phyloP scores from a whole-genome alignment of 2,113 vertebrate species.

The Calyptomena viridis region DNA sequence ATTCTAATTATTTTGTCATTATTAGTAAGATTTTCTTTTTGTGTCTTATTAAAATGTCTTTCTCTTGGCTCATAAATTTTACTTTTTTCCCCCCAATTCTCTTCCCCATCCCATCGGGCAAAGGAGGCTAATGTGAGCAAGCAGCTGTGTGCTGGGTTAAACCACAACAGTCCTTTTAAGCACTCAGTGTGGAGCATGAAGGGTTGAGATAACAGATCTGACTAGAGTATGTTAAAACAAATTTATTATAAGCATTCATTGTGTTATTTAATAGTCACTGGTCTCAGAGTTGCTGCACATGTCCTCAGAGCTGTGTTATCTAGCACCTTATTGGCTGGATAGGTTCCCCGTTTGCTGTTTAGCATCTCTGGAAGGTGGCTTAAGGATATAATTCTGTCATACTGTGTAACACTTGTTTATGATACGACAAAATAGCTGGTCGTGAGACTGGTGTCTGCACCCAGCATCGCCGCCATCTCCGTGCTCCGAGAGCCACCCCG shows the following conservation, averaged over 20 bases:
- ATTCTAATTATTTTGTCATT: not conserved
- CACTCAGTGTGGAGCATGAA: not conserved
- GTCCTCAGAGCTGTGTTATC: not conserved
- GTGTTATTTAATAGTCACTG: not conserved
- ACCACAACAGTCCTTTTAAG: not conserved
- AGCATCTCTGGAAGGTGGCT: not conserved
- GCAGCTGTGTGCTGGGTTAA: not conserved
- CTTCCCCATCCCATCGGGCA: not conserved
- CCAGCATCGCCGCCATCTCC: not conserved
- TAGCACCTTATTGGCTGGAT: not conserved
- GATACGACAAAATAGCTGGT: rapidly evolving
- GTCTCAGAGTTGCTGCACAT: rapidly evolving
- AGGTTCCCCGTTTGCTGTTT: not conserved
- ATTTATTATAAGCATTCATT: not conserved
- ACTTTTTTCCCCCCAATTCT: not conserved
- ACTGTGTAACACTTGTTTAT: too few relatives aligned
- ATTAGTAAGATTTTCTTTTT: not conserved
- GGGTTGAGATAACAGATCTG: not conserved
- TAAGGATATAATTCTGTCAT: not conserved
- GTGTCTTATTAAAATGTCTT: not conserved
- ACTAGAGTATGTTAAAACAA: not conserved
- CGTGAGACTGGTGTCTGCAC: not conserved
- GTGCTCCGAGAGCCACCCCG: not conserved
- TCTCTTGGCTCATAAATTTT: not conserved
- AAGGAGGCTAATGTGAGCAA: not conserved